A percentile compares a stretch with the other conserved stretches of the same genome.
These are phyloP conservation scores for Athene noctua DNA, from an alignment of 2,113 vertebrate genomes.

Conservation along the genomic window DNA sequence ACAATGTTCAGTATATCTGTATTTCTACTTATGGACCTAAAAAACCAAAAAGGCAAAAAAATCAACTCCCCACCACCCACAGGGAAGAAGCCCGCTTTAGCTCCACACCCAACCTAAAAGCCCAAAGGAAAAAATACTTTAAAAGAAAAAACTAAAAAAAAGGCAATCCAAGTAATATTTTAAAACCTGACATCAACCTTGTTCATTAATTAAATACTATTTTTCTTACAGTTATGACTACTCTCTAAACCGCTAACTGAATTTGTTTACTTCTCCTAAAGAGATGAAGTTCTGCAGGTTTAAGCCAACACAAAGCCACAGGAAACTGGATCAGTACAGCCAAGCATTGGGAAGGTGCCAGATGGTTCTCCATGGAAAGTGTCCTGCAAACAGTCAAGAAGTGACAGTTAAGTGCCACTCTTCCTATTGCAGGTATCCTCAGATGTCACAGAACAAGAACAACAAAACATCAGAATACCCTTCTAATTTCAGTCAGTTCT, in stretches of 20 bases:
- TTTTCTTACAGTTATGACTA: background rate
- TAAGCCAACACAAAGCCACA: background rate
- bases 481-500: background rate
- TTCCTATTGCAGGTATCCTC: background rate
- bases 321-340: background rate
- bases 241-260: background rate
- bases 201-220: background rate
- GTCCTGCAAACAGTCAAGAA: background rate
- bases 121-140: background rate
- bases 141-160: no score
- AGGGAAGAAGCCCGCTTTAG: background rate
- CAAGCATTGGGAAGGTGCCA: background rate
- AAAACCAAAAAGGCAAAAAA: background rate
- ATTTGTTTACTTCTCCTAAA: background rate
- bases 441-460: background rate
- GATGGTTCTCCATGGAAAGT: no score
- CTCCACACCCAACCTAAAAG: background rate
- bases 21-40: background rate
- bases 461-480: background rate
- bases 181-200: background rate
- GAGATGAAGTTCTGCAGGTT: background rate
- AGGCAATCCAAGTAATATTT: background rate
- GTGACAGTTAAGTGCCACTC: background rate
- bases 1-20: background rate
- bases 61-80: no score